Percentiles rank a stretch among this genome's conserved stretches.
Conservation (phyloP, 2,888 invertebrate species). For the Conchocele bisecta region DNA sequence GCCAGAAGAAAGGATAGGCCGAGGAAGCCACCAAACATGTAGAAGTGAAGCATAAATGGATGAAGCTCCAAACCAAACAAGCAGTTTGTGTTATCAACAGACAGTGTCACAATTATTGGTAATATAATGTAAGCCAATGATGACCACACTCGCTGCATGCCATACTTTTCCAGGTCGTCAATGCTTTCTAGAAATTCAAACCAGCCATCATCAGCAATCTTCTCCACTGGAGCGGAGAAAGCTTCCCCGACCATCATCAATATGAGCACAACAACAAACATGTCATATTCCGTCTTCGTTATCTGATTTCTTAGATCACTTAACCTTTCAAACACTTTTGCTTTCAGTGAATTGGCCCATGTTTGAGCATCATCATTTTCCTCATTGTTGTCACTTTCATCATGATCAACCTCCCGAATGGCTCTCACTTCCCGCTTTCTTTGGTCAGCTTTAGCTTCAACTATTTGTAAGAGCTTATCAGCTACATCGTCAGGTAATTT, state of each 20-base stretch:
- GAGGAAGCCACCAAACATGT: constrained; percentile 74
- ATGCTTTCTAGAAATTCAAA: constrained; percentile 79
- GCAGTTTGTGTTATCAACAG: constrained; percentile 78
- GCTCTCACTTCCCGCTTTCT: too few species aligned
- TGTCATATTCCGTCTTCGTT: constrained; percentile 52
- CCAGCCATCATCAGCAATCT: constrained; percentile 80
- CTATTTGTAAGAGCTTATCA: not conserved
- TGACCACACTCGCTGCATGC: constrained; percentile 77
- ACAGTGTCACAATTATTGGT: constrained; percentile 69
- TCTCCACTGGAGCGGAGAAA: constrained; percentile 74
- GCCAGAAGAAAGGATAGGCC: constrained; percentile 69
- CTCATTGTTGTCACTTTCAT: not conserved
- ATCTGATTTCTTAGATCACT: constrained; percentile 60
- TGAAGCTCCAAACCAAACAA: constrained; percentile 71
- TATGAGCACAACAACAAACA: constrained; percentile 72
- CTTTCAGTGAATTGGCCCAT: not conserved
- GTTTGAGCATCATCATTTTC: constrained; percentile 6
- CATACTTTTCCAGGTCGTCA: constrained; percentile 79
- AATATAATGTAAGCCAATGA: constrained; percentile 75
- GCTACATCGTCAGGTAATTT: constrained; percentile 1
- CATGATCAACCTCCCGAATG: not conserved
- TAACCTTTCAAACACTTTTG: constrained; percentile 10
- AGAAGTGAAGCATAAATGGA: constrained; percentile 78
- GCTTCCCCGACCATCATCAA: constrained; percentile 75
- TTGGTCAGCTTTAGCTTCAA: not conserved